Base-by-base conservation (phyloP, 2,888 invertebrate species). In the Eupithecia vulgata region DNA sequence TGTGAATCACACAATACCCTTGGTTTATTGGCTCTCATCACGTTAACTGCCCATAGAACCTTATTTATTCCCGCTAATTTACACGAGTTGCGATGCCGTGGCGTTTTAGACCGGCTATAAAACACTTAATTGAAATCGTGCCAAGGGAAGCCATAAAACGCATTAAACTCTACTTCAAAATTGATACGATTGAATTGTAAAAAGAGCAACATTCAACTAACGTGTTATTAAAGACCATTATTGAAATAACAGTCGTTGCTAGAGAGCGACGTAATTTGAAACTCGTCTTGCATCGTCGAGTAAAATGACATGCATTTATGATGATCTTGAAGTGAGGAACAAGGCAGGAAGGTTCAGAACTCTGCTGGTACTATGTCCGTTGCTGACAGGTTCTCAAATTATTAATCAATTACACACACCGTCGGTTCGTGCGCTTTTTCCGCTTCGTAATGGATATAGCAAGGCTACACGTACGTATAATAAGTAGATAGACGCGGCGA, bases 351-450 rank as follows among this genome's bases (percentile, higher is more conserved):
- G 42, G 40, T 57, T 48, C 76, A 74, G 71, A 71, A 71, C 42
- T n/a, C 17, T 62, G 74, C 69, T 72, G 67, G 72, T 68, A 59
- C 79, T 78, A 78, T 76, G 79, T 76, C 76, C 71, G 81, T 77
- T 81, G 85, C 83, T 84, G 85, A 85, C 88, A 84, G 88, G 86
- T 86, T 89, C 88, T 90, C 88, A 87, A 90, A 91, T 91, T 90
- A 90, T 88, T 91, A 91, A 93, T 93, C 91, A 93, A 94, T 94
- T 93, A 94, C 89, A 90, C 91, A 90, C 89, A 82, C 90, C 86
- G 90, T 85, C 67, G 91, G 86, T 83, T 75, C 71, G 88, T 81
- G 86, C 86, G 87, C 89, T 90, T 91, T 91, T 92, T 91, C 90
- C 90, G 85, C 84, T 83, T 83, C 87, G 93, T 93, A 93, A 93